Evolutionary conservation across 2,797 vertebrate genomes (phyloP).

Genomic region (Coluber constrictor): DNA sequence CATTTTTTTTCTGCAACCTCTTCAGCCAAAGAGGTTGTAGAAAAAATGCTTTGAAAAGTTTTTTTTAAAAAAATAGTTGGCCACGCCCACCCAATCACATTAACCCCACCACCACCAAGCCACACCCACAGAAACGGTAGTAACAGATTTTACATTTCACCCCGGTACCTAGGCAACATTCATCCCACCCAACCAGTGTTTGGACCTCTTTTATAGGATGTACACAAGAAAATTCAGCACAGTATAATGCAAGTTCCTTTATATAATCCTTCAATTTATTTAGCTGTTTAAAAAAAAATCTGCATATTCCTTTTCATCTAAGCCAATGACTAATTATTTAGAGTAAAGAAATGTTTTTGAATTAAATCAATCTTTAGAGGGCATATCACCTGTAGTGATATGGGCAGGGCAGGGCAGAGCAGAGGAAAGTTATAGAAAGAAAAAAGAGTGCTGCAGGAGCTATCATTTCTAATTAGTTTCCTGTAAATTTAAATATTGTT

Average conservation of each 20-base stretch:
- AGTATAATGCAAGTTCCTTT: background rate
- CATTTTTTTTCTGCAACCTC: too few relatives aligned
- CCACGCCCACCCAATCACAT: too few relatives aligned
- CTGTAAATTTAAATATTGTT: background rate
- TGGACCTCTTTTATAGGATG: background rate
- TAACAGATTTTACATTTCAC: too few relatives aligned
- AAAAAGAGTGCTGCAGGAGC: background rate
- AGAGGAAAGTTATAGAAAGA: background rate
- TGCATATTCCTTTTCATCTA: background rate
- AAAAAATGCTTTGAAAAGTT: too few relatives aligned
- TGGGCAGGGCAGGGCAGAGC: too few relatives aligned
- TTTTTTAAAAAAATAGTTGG: too few relatives aligned
- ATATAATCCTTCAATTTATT: background rate
- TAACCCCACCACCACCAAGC: too few relatives aligned
- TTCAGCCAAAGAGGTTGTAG: too few relatives aligned
- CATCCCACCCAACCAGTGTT: background rate
- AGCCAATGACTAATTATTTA: background rate
- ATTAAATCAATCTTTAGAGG: background rate
- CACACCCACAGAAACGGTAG: too few relatives aligned
- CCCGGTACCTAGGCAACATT: background rate
- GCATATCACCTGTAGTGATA: too few relatives aligned
- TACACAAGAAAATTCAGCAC: background rate
- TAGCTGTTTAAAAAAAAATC: background rate
- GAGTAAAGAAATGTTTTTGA: background rate
- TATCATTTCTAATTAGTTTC: background rate